Base-by-base conservation (phyloP, 2,113 vertebrate genomes). In the Piaya cayana region DNA sequence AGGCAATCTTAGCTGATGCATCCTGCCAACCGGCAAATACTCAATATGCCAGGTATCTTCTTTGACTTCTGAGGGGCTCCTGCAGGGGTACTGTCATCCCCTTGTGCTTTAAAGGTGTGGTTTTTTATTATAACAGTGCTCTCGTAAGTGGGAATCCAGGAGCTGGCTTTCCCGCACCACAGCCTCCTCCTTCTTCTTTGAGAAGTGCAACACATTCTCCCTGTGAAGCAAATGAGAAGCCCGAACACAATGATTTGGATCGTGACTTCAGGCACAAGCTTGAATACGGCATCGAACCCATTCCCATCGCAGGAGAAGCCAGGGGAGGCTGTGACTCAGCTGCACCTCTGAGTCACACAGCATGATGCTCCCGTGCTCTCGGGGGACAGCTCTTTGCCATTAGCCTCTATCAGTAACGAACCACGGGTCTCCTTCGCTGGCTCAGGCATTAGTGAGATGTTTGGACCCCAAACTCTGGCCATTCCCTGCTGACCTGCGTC, bases 1-100 rank as follows among this genome's bases (percentile, higher is more conserved):
- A 16, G 43, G 70, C 2, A 1, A 4, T 55, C 71, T 30, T 1
- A 9, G 34, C 67, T 11, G 7, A n/a, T 4, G 20, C 0, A 0
- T 74, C 50, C 55, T 32, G 70, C 53, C 29, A 17, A 12, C 17
- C 5, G 15, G 62, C 3, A 5, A 49, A 15, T 5, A 5, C 39
- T 62, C 3, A 1, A 9, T 22, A 21, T 4, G 9, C 58, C 65
- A 64, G 49, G 9, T 15, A 12, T 53, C 42, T 58, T 12, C 50
- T 4, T 1, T 39, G 74, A 6, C 39, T 56, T 45, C 43, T 16
- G 34, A 59, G 50, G 43, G n/a, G 29, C 47, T 88, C 62, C 82
- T 75, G 62, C 87, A 83, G 39, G 42, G 59, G 49, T 0, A 9
- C 6, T 12, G 29, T 25, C 56, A 55, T 6, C n/a, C 36, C 18